Conservation (phyloP, 1,140 invertebrate genomes). For the Maniola jurtina region DNA sequence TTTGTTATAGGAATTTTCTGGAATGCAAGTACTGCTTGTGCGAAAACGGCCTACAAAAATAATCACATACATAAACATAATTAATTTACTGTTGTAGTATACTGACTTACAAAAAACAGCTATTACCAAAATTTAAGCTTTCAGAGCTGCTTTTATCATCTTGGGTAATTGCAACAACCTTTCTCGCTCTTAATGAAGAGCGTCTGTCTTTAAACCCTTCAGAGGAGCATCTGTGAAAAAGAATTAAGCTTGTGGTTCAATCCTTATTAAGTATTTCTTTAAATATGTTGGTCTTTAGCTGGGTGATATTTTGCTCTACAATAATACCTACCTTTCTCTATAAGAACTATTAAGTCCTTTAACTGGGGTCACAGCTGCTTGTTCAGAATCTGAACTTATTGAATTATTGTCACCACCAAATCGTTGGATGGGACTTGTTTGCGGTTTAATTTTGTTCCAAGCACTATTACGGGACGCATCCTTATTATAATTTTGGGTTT, state of each 20-base stretch:
- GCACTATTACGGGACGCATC: constrained; percentile 41
- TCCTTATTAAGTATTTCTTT: no score
- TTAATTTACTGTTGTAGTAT: not conserved
- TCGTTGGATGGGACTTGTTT: constrained; percentile 64
- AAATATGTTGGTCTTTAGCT: no score
- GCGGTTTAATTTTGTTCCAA: constrained; percentile 46
- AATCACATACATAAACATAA: constrained; percentile 41
- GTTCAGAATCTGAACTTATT: constrained; percentile 84
- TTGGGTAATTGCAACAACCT: constrained; percentile 76
- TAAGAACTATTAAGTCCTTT: constrained; percentile 71
- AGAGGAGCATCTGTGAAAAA: constrained; percentile 79
- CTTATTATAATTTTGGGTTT: constrained; percentile 44
- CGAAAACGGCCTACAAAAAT: constrained; percentile 62
- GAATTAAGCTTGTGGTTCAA: no score
- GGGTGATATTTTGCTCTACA: not conserved
- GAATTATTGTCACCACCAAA: constrained; percentile 78
- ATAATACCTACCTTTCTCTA: constrained; percentile 80
- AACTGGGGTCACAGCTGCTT: constrained; percentile 67
- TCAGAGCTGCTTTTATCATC: constrained; percentile 87
- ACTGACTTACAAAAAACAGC: constrained; percentile 53
- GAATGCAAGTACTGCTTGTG: constrained; percentile 72
- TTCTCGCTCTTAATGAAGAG: constrained; percentile 76
- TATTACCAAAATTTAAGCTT: constrained; percentile 80
- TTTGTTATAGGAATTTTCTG: constrained; percentile 73
- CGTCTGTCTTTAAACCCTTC: constrained; percentile 80